Percentiles rank a stretch among this genome's conserved stretches.
Conservation (phyloP, 2,888 invertebrate species). For the Nebria salina region DNA sequence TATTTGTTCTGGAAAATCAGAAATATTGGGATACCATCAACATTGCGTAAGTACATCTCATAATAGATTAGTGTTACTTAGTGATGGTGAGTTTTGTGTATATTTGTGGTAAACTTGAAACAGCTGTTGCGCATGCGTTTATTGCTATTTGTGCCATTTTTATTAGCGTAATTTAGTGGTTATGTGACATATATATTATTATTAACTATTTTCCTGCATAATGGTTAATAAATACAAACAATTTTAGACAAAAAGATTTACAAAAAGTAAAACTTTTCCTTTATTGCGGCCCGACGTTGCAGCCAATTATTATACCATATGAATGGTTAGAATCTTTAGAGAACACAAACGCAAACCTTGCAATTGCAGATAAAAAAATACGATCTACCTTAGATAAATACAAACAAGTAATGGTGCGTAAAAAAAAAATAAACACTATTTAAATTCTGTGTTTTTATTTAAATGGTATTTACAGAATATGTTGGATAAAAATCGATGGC, state of each 20-base stretch:
- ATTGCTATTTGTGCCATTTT: too few relatives aligned
- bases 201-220: too few relatives aligned
- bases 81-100: too few relatives aligned
- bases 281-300: conserved; percentile 33
- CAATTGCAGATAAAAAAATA: conserved; percentile 21
- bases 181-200: too few relatives aligned
- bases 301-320: conserved; percentile 30
- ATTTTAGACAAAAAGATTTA: conserved; percentile 16
- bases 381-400: conserved; percentile 22
- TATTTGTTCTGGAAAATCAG: conserved; percentile 27
- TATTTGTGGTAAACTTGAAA: too few relatives aligned
- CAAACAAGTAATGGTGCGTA: conserved; percentile 21
- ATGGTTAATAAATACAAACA: background rate
- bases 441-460: background rate
- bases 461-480: conserved; percentile 13
- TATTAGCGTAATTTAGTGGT: too few relatives aligned
- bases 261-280: conserved; percentile 21
- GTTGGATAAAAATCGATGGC: conserved; percentile 31
- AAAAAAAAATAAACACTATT: background rate
- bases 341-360: conserved; percentile 12
- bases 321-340: conserved; percentile 18
- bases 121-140: too few relatives aligned
- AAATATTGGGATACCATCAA: conserved; percentile 15
- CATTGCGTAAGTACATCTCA: conserved; percentile 17
- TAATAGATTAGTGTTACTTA: too few relatives aligned